phyloP scores from a whole-genome alignment of 1,140 invertebrate genomes.

The Acyrthosiphon pisum region DNA sequence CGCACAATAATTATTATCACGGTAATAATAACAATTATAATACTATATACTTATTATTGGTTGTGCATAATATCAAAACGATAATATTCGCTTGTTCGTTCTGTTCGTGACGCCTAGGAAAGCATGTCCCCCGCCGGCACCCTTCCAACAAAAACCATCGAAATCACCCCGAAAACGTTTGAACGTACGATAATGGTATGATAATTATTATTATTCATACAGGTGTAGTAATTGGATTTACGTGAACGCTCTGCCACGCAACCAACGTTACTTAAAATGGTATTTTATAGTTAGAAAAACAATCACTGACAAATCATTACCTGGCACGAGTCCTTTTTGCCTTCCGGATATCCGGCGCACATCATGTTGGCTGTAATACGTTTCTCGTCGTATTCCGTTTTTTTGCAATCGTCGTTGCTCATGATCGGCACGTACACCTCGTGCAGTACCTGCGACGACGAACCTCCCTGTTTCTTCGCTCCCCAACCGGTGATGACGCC shows the following conservation, averaged over 20 bases:
- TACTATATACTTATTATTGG: not conserved
- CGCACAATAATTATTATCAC: not conserved
- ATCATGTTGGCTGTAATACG: constrained; percentile 86
- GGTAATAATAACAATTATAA: not conserved
- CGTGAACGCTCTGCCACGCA: no score
- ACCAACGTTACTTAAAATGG: not conserved
- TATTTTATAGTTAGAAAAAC: not conserved
- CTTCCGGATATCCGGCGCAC: constrained; percentile 80
- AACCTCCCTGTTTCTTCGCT: constrained; percentile 59
- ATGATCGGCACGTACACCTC: constrained; percentile 77
- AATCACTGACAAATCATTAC: constrained; percentile 57
- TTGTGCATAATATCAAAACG: not conserved
- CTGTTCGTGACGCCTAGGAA: not conserved
- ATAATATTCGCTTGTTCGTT: not conserved
- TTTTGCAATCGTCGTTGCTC: constrained; percentile 73
- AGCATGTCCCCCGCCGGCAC: not conserved
- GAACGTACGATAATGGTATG: not conserved
- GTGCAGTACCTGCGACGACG: constrained; percentile 59
- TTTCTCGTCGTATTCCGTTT: constrained; percentile 71
- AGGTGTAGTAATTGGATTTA: not conserved
- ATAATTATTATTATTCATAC: not conserved
- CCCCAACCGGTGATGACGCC: constrained; percentile 62
- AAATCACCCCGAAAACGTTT: not conserved
- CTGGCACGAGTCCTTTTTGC: constrained; percentile 76
- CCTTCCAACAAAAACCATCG: not conserved